Evolutionary conservation across 2,797 vertebrate species (phyloP).

Genomic region (Anguilla megastoma): DNA sequence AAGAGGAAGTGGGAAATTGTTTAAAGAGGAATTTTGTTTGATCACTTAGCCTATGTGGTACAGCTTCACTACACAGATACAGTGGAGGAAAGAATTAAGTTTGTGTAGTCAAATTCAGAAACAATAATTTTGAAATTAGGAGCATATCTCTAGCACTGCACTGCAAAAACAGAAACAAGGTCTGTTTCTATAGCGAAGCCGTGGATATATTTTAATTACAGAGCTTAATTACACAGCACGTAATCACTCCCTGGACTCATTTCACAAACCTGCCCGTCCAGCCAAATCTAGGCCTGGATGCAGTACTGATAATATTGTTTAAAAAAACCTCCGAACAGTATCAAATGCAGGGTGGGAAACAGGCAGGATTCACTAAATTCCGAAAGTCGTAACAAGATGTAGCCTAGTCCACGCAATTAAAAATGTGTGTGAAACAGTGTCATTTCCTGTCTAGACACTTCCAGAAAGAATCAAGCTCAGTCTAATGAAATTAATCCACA

Average conservation of each 20-base stretch:
- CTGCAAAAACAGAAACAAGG: neutral
- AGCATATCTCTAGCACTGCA: neutral
- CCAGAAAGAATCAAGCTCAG: neutral
- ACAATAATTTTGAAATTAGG: neutral
- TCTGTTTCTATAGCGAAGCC: neutral
- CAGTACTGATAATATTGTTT: neutral
- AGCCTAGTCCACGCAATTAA: neutral
- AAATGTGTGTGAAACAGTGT: neutral
- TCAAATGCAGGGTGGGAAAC: neutral
- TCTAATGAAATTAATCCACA: neutral
- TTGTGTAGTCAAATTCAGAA: neutral
- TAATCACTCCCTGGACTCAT: neutral
- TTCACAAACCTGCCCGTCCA: neutral
- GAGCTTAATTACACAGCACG: neutral
- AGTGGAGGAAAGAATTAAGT: neutral
- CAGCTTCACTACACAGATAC: neutral
- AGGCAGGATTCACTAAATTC: neutral
- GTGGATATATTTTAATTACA: constrained; percentile 4
- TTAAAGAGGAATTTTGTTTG: neutral
- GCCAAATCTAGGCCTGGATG: neutral
- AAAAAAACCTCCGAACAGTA: neutral
- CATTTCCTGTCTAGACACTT: neutral
- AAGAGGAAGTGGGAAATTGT: neutral
- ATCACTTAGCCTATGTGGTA: neutral
- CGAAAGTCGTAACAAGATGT: neutral